Evolutionary conservation across 2,797 vertebrate species (phyloP), one percentile per base, ranked within the genome.

Genomic region (Pangasius krempfi): DNA sequence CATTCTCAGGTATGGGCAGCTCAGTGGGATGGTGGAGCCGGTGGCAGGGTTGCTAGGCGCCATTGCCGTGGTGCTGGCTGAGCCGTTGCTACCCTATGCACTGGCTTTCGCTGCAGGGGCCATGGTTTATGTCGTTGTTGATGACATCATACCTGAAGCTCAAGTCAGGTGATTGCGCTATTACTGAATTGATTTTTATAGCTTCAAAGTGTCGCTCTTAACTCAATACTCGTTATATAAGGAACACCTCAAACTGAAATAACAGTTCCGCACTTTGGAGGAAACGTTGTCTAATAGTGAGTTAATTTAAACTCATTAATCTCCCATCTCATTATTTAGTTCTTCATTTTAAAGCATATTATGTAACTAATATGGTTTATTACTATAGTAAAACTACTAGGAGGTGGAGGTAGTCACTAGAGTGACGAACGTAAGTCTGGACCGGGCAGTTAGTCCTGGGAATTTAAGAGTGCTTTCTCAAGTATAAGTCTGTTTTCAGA

Each of bases 21-120:
- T 99, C 5, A 99, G 98, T 0, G 98, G 98, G 56, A 98, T 99
- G 98, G 98, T 99, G 37, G 98, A 99, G 92, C 98, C 98, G 0
- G 27, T 98, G 1, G 97, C 97, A 0, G 98, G 98, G 0, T 2
- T 97, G 47, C 92, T 98, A 0, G 98, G 98, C 0, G 97, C 98
- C 12, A 62, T 96, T 0, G 96, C 98, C 0, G 95, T 99, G 80
- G 96, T 96, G 47, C 25, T 98, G 91, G 98, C 97, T 0, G 97
- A 98, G 90, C 98, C 98, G 0, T 92, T 99, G 44, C 93, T 99
- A 66, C 98, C 98, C 0, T 99, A 98, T 0, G 98, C 98, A 0
- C 91, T 99, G 93, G 97, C 97, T 0, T 99, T 99, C 2, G 98
- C 98, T 0, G 98, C 98, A 0, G 98, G 98, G 0, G 98, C 98